Evolutionary conservation across 2,888 invertebrate species (phyloP).

Genomic region (Cheilosia soror): DNA sequence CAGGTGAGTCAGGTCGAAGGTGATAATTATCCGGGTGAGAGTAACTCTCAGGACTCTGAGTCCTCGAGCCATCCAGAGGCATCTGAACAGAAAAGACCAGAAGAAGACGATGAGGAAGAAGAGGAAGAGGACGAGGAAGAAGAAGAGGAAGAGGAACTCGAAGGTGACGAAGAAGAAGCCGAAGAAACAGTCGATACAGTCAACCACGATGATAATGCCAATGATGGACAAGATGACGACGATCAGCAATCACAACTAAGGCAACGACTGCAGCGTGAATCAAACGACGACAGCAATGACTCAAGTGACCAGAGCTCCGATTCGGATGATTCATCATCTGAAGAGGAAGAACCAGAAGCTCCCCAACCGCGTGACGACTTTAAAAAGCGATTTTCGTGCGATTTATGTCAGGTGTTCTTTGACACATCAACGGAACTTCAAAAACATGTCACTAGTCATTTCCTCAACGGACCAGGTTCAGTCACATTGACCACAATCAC

Average conservation of each 20-base stretch:
- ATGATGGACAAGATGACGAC: conserved; percentile 72
- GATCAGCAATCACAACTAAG: conserved; percentile 77
- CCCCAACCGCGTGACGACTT: conserved; percentile 30
- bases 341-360: conserved; percentile 74
- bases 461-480: conserved; percentile 82
- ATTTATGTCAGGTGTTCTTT: conserved; percentile 83
- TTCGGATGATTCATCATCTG: conserved; percentile 72
- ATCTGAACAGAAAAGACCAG: conserved; percentile 42
- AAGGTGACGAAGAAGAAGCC: conserved; percentile 71
- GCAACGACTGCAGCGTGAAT: conserved; percentile 75
- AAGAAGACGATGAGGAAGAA: conserved; percentile 57
- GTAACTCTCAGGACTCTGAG: conserved; percentile 68
- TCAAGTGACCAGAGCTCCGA: conserved; percentile 67
- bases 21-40: conserved; percentile 59
- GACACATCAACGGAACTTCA: conserved; percentile 82
- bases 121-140: conserved; percentile 48
- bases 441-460: conserved; percentile 83
- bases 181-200: conserved; percentile 46
- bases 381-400: conserved; percentile 81
- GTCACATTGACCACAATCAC: conserved; percentile 79
- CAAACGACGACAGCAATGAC: conserved; percentile 72
- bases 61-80: conserved; percentile 54
- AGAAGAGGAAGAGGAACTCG: conserved; percentile 58
- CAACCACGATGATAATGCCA: conserved; percentile 60
- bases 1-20: conserved; percentile 38